Evolutionary conservation across 1,140 invertebrate species (phyloP).

Genomic region (Rhagoletis pomonella): DNA sequence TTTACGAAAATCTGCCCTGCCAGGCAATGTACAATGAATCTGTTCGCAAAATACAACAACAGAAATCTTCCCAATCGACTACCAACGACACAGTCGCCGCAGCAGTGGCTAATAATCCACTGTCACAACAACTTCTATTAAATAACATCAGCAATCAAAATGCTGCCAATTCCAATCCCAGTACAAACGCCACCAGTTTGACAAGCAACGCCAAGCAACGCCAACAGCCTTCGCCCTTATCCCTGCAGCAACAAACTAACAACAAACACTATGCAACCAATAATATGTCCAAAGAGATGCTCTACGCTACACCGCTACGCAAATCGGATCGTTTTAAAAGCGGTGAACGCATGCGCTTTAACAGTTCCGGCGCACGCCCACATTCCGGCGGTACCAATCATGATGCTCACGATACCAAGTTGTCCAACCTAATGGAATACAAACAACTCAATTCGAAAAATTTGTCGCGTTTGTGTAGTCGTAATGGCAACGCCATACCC

Average conservation of each 20-base stretch:
- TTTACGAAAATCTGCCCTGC: constrained; percentile 73
- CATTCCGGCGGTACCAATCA: constrained; percentile 19
- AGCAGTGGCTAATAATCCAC: constrained; percentile 57
- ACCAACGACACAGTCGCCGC: constrained; percentile 35
- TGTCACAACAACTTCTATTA: constrained; percentile 59
- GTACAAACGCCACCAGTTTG: constrained; percentile 62
- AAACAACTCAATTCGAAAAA: constrained; percentile 60
- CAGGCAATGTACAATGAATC: constrained; percentile 74
- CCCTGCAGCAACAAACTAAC: constrained; percentile 14
- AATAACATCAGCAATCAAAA: constrained; percentile 66
- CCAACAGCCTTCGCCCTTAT: not conserved
- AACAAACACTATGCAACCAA: constrained; percentile 58
- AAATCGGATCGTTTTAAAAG: constrained; percentile 74
- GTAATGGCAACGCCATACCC: constrained; percentile 68
- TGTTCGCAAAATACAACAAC: constrained; percentile 72
- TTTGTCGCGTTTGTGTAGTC: constrained; percentile 65
- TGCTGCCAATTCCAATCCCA: constrained; percentile 56
- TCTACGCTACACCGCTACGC: constrained; percentile 71
- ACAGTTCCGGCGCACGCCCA: constrained; percentile 31
- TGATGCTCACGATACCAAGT: constrained; percentile 62
- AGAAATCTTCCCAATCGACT: constrained; percentile 57
- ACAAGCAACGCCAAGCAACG: constrained; percentile 20
- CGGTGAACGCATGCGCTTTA: constrained; percentile 65
- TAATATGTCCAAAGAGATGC: constrained; percentile 71
- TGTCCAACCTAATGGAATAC: constrained; percentile 64